These are phyloP conservation scores for Tragelaphus imberbis DNA, from an alignment of 2,113 vertebrate genomes.

Conservation along the genomic window DNA sequence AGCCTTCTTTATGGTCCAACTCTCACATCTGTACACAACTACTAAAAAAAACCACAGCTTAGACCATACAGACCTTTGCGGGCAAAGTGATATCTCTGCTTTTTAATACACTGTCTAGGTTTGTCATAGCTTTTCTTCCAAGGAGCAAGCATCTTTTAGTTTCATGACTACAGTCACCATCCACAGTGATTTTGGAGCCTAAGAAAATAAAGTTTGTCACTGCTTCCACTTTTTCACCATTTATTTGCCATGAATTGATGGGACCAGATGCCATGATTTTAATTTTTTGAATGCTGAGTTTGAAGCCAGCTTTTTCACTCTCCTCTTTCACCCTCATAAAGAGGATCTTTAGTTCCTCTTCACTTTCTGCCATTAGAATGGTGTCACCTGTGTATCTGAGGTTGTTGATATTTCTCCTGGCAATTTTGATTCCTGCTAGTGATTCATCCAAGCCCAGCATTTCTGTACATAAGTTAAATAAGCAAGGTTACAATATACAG, in stretches of 20 bases:
- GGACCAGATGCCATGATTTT: background rate
- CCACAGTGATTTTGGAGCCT: background rate
- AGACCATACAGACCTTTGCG: background rate
- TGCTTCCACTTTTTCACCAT: background rate
- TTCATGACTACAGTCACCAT: background rate
- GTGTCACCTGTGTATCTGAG: background rate
- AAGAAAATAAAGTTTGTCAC: background rate
- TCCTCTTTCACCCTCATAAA: background rate
- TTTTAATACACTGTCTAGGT: background rate
- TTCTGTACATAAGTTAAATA: background rate
- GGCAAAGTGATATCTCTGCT: background rate
- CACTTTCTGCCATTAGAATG: background rate
- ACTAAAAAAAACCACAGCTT: background rate
- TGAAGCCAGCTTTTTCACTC: background rate
- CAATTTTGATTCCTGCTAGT: background rate
- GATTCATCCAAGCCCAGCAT: background rate
- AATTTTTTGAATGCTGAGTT: background rate
- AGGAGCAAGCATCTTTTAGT: background rate
- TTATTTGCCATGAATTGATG: background rate
- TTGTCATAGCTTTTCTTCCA: background rate
- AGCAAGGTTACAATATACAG: background rate
- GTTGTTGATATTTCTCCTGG: background rate
- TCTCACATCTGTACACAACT: background rate
- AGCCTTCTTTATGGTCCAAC: background rate
- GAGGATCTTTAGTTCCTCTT: background rate